Evolutionary conservation across 1,140 invertebrate species (phyloP).

Genomic region (Zaprionus vittiger): DNA sequence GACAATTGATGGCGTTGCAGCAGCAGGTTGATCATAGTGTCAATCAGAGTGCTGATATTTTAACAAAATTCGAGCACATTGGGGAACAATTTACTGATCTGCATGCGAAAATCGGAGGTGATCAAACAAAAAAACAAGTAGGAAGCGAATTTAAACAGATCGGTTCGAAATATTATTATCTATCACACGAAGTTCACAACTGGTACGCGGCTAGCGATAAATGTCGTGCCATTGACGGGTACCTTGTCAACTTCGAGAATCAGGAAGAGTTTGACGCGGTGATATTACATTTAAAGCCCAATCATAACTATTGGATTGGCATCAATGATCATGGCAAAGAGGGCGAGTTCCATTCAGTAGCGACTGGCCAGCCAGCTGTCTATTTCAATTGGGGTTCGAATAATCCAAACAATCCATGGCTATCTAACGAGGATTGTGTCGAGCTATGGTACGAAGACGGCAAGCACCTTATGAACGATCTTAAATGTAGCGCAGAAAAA

Average conservation of each 20-base stretch:
- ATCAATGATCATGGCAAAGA: slow-evolving; percentile 6
- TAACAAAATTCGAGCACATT: not conserved
- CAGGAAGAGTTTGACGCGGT: not conserved
- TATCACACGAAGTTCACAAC: not conserved
- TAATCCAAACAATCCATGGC: not conserved
- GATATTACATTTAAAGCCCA: not conserved
- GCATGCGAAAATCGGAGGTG: not conserved
- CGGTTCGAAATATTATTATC: slow-evolving; percentile 16
- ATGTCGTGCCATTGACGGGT: not conserved
- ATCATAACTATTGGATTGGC: not conserved
- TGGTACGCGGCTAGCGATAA: slow-evolving; percentile 1
- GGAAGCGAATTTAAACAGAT: not conserved
- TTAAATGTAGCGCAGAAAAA: not conserved
- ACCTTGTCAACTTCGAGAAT: slow-evolving; percentile 6
- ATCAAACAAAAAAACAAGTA: too few relatives aligned
- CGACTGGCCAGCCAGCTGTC: not conserved
- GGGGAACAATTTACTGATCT: not conserved
- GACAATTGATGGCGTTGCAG: not conserved
- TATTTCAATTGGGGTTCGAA: not conserved
- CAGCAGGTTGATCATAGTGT: not conserved
- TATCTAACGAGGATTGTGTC: not conserved
- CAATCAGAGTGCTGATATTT: not conserved
- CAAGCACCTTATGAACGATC: slow-evolving; percentile 18
- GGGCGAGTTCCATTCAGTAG: not conserved
- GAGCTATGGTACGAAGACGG: slow-evolving; percentile 1